These are phyloP conservation scores for Palloptera scutellata DNA, from an alignment of 2,888 invertebrate genomes.

Conservation along the genomic window DNA sequence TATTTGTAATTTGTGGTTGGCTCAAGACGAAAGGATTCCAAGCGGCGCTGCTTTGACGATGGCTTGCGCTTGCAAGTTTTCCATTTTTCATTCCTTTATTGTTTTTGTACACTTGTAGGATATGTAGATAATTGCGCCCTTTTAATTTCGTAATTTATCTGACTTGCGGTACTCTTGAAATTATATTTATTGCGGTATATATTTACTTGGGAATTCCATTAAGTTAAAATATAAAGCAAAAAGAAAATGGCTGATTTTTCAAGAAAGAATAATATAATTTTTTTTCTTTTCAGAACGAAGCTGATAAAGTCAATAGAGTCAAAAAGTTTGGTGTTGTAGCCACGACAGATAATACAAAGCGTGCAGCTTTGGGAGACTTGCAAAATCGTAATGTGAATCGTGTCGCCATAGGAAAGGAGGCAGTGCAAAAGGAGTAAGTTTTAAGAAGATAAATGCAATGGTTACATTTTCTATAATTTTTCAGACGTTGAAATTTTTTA, in stretches of 20 bases:
- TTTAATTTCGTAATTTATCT: not conserved
- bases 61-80: not conserved
- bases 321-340: conserved; percentile 54
- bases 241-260: not conserved
- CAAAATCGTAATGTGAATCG: conserved; percentile 65
- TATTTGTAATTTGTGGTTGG: not conserved
- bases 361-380: conserved; percentile 67
- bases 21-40: not conserved
- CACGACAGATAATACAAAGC: conserved; percentile 51
- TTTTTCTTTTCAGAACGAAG: conserved; percentile 50
- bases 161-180: not conserved
- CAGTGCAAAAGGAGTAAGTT: conserved; percentile 56
- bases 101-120: not conserved
- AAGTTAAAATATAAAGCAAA: too few relatives aligned
- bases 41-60: not conserved
- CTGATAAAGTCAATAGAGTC: conserved; percentile 50
- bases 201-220: too few relatives aligned
- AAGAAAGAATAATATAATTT: not conserved
- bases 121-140: not conserved
- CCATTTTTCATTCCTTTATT: not conserved
- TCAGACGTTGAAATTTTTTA: not conserved
- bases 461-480: not conserved
- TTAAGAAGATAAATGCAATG: not conserved
- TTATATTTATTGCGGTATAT: too few relatives aligned
- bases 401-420: conserved; percentile 49